These are phyloP conservation scores for Emesis castigata DNA, from an alignment of 2,888 invertebrate species.

Conservation along the genomic window DNA sequence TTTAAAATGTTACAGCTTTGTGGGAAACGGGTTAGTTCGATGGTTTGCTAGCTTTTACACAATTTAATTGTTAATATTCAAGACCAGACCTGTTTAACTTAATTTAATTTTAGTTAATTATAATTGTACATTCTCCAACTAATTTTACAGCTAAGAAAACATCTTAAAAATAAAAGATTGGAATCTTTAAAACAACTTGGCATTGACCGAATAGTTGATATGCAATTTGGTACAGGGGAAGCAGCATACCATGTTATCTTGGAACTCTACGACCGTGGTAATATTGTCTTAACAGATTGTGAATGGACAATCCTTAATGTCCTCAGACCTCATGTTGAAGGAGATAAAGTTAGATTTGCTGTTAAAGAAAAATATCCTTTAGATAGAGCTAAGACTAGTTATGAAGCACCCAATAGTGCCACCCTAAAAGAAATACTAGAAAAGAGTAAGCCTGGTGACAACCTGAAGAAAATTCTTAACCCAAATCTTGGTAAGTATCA, in stretches of 20 bases:
- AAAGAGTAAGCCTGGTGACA: constrained; percentile 92
- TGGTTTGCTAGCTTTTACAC: too few species aligned
- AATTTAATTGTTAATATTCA: too few species aligned
- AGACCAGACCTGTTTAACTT: too few species aligned
- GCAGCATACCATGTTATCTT: constrained; percentile 98
- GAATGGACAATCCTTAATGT: constrained; percentile 97
- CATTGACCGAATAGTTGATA: constrained; percentile 97
- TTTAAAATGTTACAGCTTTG: too few species aligned
- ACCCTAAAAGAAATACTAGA: constrained; percentile 88
- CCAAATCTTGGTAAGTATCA: constrained; percentile 91
- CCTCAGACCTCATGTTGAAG: constrained; percentile 97
- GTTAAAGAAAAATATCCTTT: constrained; percentile 97
- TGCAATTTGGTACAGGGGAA: constrained; percentile 98
- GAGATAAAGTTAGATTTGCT: constrained; percentile 96
- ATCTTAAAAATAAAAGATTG: constrained; percentile 97
- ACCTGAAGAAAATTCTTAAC: constrained; percentile 94
- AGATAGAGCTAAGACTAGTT: constrained; percentile 92
- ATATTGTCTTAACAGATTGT: constrained; percentile 97
- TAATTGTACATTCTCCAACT: not conserved
- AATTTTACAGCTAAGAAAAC: constrained; percentile 95
- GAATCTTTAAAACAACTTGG: constrained; percentile 96
- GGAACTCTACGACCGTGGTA: constrained; percentile 98
- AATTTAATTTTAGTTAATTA: too few species aligned
- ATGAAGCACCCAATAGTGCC: constrained; percentile 86
- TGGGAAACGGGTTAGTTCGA: too few species aligned